Base-by-base conservation (phyloP, 2,888 invertebrate species). In the Cheilosia pagana region DNA sequence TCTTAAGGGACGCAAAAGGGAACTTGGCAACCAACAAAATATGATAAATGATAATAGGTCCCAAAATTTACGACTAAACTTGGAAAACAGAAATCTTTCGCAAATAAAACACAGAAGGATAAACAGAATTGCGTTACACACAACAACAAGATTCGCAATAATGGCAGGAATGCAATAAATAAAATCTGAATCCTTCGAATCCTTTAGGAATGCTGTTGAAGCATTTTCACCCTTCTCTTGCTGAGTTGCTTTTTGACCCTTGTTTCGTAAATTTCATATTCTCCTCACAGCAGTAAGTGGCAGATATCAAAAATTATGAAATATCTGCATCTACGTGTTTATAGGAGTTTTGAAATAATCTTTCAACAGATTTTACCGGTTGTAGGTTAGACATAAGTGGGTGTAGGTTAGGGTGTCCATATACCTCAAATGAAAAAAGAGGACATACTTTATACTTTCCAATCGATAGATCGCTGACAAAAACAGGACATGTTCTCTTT, bases 91-190 rank as follows among this genome's bases (percentile, higher is more conserved):
- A 50, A 45, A 70, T 57, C 35, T 60, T 28, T 48, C 6, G 12
- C 48, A 71, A 60, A 59, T 71, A 71, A 71, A 71, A 39, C 16
- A 70, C 35, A 59, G 25, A 59, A 48, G 70, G 70, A 70, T 70
- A 41, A 70, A 50, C 45, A 35, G 57, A 68, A 68, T 45, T 21
- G 35, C 48, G 70, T 50, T 45, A 41, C 50, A 41, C 50, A 28
- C 28, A 28, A 35, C 12, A 60, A 71, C 70, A 59, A 59, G 70
- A 35, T 39, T 70, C 59, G 39, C 57, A 71, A 39, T 65, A 57
- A 41, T 19, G 41, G 35, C 59, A 41, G 39, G 70, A 60, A 71
- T 71, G 59, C 39, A 19, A 71, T 71, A 71, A 71, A 71, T 71
- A 50, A 59, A 60, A 71, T 41, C 41, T 50, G 59, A 60, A 71